These are phyloP conservation scores for Ectemnius lituratus DNA, from an alignment of 2,888 invertebrate species.

Conservation along the genomic window DNA sequence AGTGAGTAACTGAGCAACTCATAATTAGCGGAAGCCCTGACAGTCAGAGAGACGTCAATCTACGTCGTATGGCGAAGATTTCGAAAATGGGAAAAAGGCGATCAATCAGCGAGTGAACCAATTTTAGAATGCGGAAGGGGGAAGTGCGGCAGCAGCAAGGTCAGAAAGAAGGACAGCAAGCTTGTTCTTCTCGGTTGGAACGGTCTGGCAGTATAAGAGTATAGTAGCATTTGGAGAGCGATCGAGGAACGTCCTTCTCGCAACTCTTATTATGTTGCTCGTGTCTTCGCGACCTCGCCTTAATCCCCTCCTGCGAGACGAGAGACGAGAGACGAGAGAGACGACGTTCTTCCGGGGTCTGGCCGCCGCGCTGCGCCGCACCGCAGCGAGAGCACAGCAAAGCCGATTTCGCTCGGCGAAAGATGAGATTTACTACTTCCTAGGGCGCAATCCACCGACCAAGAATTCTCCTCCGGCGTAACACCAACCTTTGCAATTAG, in stretches of 20 bases:
- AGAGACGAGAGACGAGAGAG: too few relatives aligned
- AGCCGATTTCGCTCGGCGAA: slow-evolving; percentile 35
- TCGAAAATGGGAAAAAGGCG: slow-evolving; percentile 22
- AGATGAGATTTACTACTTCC: slow-evolving; percentile 5
- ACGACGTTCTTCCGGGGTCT: slow-evolving; percentile 51
- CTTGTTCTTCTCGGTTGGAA: slow-evolving; percentile 37
- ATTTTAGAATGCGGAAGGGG: slow-evolving; percentile 68
- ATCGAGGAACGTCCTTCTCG: slow-evolving; percentile 49
- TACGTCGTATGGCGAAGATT: not conserved
- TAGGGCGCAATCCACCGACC: not conserved
- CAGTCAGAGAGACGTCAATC: too few relatives aligned
- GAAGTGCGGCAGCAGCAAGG: slow-evolving; percentile 57
- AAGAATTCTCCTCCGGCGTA: too few relatives aligned
- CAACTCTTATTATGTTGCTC: slow-evolving; percentile 56
- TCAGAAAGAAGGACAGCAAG: slow-evolving; percentile 45
- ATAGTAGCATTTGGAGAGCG: slow-evolving; percentile 57
- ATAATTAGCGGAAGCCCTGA: too few relatives aligned
- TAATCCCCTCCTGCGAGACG: slow-evolving; percentile 44
- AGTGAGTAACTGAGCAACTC: too few relatives aligned
- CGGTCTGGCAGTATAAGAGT: not conserved
- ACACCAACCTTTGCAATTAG: too few relatives aligned
- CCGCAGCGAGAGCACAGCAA: slow-evolving; percentile 43
- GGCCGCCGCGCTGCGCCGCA: slow-evolving; percentile 8
- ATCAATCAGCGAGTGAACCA: slow-evolving; percentile 47
- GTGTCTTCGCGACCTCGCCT: slow-evolving; percentile 57